phyloP scores from a whole-genome alignment of 2,888 invertebrate species.

The Corythucha ciliata region DNA sequence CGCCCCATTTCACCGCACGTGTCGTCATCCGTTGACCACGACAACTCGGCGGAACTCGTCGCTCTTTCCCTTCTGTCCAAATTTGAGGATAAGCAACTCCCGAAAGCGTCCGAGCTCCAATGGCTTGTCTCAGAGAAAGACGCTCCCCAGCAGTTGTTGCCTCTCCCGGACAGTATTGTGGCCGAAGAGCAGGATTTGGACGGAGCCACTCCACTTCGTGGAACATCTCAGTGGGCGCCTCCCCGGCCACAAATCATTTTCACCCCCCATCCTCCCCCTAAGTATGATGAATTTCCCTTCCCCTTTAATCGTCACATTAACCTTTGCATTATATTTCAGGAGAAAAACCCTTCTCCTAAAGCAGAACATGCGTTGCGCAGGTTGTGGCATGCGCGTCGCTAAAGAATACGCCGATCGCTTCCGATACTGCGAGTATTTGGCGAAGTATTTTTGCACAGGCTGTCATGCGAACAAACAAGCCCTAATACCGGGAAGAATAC shows the following conservation, averaged over 20 bases:
- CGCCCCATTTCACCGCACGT: slow-evolving; percentile 12
- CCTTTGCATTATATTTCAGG: slow-evolving; percentile 43
- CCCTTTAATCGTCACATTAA: too few species aligned
- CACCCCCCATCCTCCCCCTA: slow-evolving; percentile 58
- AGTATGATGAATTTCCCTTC: slow-evolving; percentile 44
- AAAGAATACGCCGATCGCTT: slow-evolving; percentile 60
- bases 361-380: slow-evolving; percentile 72
- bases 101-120: slow-evolving; percentile 64
- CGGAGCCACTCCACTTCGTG: slow-evolving; percentile 50
- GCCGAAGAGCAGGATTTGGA: slow-evolving; percentile 49
- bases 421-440: slow-evolving; percentile 73
- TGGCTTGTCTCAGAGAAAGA: slow-evolving; percentile 73
- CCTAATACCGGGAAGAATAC: slow-evolving; percentile 58
- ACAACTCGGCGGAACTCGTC: slow-evolving; percentile 63
- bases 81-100: slow-evolving; percentile 65
- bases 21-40: slow-evolving; percentile 32
- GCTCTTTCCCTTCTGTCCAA: slow-evolving; percentile 65
- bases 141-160: slow-evolving; percentile 60
- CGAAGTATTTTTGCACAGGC: slow-evolving; percentile 75
- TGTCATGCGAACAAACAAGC: slow-evolving; percentile 71
- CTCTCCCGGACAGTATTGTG: slow-evolving; percentile 58
- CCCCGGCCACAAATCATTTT: slow-evolving; percentile 75
- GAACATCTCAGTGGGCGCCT: slow-evolving; percentile 75
- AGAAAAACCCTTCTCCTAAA: slow-evolving; percentile 54
- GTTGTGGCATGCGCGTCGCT: slow-evolving; percentile 73